These are phyloP conservation scores for Zoanthus gigantus DNA, from an alignment of 92 coral and sea anemone species.

Conservation along the genomic window DNA sequence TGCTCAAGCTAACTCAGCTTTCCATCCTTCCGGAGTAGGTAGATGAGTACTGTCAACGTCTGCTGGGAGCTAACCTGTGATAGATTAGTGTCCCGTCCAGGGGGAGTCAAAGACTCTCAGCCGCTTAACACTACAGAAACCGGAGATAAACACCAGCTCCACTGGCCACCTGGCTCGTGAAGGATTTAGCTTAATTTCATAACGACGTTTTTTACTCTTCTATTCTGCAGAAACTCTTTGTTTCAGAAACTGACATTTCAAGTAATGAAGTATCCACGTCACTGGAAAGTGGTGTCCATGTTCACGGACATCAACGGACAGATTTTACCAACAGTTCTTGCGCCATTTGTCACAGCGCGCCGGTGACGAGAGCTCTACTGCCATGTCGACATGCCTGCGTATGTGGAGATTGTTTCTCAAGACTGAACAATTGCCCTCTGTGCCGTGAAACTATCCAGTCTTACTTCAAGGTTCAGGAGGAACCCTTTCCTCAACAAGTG, in stretches of 20 bases:
- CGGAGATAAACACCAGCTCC: too few relatives aligned
- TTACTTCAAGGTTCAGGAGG: conserved; percentile 81
- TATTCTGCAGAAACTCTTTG: conserved; percentile 28
- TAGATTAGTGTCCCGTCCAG: too few relatives aligned
- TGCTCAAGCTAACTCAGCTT: too few relatives aligned
- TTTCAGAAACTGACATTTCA: conserved; percentile 25
- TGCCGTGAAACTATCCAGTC: conserved; percentile 88
- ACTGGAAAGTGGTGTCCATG: background rate
- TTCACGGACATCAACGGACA: background rate
- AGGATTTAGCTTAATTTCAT: background rate
- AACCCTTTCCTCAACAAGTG: conserved; percentile 63
- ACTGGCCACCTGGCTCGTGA: too few relatives aligned
- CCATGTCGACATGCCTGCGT: conserved; percentile 98
- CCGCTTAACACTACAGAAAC: too few relatives aligned
- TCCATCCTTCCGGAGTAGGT: too few relatives aligned
- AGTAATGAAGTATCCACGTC: background rate
- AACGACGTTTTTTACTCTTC: background rate
- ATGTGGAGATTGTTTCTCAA: conserved; percentile 81
- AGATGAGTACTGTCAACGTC: too few relatives aligned
- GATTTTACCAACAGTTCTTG: conserved; percentile 69
- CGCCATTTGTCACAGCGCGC: conserved; percentile 81
- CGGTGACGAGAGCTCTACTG: conserved; percentile 85
- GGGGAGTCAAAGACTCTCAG: too few relatives aligned
- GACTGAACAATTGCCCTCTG: conserved; percentile 87
- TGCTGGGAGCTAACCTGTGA: too few relatives aligned